Percentiles rank a stretch among this genome's conserved stretches.
Evolutionary conservation across 2,797 vertebrate genomes (phyloP).

Genomic region (Todus mexicanus): DNA sequence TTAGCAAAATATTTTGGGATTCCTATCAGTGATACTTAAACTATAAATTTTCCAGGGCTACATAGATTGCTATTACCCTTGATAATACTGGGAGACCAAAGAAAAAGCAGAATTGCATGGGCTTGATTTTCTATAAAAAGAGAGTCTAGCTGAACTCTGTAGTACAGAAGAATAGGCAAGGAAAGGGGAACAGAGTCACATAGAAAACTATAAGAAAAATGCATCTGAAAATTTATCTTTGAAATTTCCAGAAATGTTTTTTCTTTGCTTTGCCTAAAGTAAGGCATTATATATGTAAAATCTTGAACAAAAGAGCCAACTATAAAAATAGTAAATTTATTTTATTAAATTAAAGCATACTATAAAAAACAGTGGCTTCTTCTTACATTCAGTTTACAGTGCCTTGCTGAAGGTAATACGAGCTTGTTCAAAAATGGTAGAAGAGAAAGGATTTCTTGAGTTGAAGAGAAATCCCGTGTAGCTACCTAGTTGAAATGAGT

Average conservation of each 20-base stretch:
- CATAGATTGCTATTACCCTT: background rate
- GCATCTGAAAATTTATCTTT: background rate
- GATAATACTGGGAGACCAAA: background rate
- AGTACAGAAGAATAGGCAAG: background rate
- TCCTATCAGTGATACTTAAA: background rate
- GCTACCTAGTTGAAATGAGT: background rate
- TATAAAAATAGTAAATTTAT: too few species aligned
- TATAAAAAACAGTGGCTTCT: background rate
- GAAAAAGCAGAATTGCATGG: background rate
- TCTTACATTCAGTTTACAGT: background rate
- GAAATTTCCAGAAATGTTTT: background rate
- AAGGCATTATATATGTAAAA: background rate
- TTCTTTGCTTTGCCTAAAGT: background rate
- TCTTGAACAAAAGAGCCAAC: background rate
- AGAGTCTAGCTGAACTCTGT: background rate
- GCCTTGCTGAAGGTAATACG: background rate
- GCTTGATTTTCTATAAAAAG: background rate
- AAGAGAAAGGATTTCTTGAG: background rate
- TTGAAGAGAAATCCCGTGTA: background rate
- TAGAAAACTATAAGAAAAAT: background rate
- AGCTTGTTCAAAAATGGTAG: background rate
- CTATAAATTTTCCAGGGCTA: background rate
- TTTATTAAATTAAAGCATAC: too few species aligned
- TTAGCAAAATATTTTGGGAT: background rate
- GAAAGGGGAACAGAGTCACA: background rate